Conservation (phyloP, 2,113 vertebrate species). For the Stercorarius parasiticus region DNA sequence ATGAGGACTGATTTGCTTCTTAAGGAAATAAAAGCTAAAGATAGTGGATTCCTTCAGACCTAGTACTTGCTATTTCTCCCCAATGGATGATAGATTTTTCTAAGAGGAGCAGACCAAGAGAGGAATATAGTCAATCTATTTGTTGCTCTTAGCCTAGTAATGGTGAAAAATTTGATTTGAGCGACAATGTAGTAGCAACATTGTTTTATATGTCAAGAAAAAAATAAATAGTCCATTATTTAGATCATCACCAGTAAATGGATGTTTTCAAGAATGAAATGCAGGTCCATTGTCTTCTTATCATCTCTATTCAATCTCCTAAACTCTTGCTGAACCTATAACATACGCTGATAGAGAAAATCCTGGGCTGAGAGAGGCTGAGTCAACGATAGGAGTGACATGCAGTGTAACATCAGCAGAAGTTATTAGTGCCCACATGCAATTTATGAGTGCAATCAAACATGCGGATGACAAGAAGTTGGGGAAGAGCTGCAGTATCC, state of each 20-base stretch:
- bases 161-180: background rate
- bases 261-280: background rate
- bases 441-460: conserved; percentile 11
- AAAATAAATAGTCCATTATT: background rate
- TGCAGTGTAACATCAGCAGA: background rate
- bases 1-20: background rate
- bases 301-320: background rate
- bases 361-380: background rate
- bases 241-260: background rate
- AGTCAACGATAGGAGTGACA: background rate
- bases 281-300: background rate
- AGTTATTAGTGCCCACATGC: background rate
- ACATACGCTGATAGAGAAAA: background rate
- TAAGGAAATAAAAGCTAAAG: background rate
- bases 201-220: background rate
- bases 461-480: background rate
- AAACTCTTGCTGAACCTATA: background rate
- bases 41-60: background rate
- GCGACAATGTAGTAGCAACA: background rate
- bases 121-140: background rate
- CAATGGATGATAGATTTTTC: background rate
- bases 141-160: background rate
- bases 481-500: conserved; percentile 6
- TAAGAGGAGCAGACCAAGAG: background rate
- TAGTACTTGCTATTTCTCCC: background rate